These are phyloP conservation scores for Calcarius lapponicus DNA, from an alignment of 2,797 vertebrate genomes.

Conservation along the genomic window DNA sequence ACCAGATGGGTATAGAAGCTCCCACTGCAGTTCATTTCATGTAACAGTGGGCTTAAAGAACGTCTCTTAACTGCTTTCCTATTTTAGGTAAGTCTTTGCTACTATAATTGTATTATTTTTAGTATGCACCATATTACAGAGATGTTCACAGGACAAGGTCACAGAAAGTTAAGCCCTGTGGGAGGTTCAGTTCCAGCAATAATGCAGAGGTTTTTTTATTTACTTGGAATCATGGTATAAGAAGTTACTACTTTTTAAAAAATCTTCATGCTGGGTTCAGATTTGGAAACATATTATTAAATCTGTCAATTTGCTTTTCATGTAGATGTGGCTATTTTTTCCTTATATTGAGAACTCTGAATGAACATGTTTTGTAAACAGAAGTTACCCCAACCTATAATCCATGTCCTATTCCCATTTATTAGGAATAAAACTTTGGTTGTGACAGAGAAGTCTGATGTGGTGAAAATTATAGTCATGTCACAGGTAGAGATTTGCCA, in stretches of 20 bases:
- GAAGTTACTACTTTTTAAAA: slow-evolving; percentile 22
- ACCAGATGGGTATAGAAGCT: not conserved
- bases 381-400: slow-evolving; percentile 47
- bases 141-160: slow-evolving; percentile 55
- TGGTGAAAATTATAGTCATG: slow-evolving; percentile 47
- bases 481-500: slow-evolving; percentile 55
- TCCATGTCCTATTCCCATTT: slow-evolving; percentile 34
- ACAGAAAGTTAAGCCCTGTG: slow-evolving; percentile 63
- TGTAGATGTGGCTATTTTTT: slow-evolving; percentile 44
- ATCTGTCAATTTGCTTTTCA: slow-evolving; percentile 21
- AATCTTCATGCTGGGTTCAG: not conserved
- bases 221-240: slow-evolving; percentile 22
- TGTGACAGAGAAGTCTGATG: slow-evolving; percentile 57
- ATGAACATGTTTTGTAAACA: slow-evolving; percentile 54
- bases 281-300: slow-evolving; percentile 66
- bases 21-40: not conserved
- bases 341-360: slow-evolving; percentile 31
- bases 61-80: slow-evolving; percentile 17
- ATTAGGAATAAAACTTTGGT: slow-evolving; percentile 51
- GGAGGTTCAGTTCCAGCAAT: slow-evolving; percentile 61
- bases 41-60: not conserved
- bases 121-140: slow-evolving; percentile 35
- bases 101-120: slow-evolving; percentile 66
- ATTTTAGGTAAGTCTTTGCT: slow-evolving; percentile 35
- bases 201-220: slow-evolving; percentile 54